Base-by-base conservation (phyloP, 2,113 vertebrate species). In the Apteryx owenii region DNA sequence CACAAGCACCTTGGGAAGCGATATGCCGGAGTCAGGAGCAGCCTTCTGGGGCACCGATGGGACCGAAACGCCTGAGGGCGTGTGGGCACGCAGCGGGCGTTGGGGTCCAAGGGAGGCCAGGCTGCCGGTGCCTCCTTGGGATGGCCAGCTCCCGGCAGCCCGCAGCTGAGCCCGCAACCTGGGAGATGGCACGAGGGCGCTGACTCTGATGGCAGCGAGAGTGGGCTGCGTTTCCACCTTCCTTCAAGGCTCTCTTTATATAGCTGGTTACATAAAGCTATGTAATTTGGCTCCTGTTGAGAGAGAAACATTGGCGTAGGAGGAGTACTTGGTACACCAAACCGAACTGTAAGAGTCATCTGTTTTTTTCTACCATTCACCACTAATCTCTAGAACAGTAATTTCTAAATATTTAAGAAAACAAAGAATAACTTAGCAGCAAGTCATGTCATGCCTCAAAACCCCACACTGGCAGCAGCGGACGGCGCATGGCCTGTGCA, bases 241-340 rank as follows among this genome's bases (percentile, higher is more conserved):
- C 76, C 75, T 81, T 78, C 72, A n/a, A 94, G 68, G 72, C 42
- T 4, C 21, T 93, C 51, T 90, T 95, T 85, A 88, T 94, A 90
- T 90, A 96, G 88, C 76, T 14, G 15, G 46, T 96, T 94, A 93
- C 88, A 89, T 93, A 96, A 97, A 93, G 83, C 94, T 85, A 62
- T 68, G 62, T 80, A 92, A 75, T 97, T 94, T 76, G 83, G 80
- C 80, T 97, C 70, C 92, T 81, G 81, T 85, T 64, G 89, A 58
- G 86, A 95, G 66, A 90, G 85, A 92, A 96, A 95, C 0, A 0
- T 3, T 0, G 19, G 90, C 1, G 92, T 95, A 51, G 94, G 95
- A 92, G 95, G 82, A 53, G 80, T 38, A 38, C 36, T 38, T 68
- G 66, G 83, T 84, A 81, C 84, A 92, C 65, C 72, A 81, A 83